Conservation (phyloP, 2,113 vertebrate species). For the Erythrolamprus reginae region DNA sequence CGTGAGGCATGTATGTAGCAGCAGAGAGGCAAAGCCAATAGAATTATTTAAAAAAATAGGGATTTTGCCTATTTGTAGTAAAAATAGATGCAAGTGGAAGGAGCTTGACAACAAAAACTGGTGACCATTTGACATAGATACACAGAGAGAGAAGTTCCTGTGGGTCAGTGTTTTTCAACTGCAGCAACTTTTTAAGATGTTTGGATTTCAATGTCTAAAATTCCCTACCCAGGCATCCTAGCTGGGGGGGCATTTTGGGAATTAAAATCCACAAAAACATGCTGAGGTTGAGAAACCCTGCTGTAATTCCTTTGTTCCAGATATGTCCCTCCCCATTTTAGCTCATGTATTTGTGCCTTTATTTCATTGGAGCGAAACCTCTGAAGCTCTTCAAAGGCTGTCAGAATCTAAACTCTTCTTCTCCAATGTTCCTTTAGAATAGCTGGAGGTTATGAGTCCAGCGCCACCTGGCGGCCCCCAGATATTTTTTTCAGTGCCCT, state of each 20-base stretch:
- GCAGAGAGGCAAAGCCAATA: background rate
- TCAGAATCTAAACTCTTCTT: background rate
- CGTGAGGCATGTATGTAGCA: background rate
- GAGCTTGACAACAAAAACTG: background rate
- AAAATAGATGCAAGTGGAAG: background rate
- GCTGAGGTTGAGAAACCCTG: background rate
- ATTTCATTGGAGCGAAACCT: background rate
- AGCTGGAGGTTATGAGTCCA: background rate
- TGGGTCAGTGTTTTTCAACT: background rate
- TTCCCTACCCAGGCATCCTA: background rate
- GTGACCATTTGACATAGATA: background rate
- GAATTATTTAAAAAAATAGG: background rate
- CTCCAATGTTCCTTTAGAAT: background rate
- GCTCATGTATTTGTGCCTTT: slow-evolving; percentile 2
- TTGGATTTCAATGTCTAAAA: background rate
- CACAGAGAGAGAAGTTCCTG: background rate
- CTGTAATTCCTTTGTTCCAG: background rate
- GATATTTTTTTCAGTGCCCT: background rate
- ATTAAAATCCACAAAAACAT: background rate
- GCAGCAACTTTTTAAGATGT: background rate
- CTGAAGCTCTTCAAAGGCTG: background rate
- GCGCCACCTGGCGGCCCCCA: background rate
- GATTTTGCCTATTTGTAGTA: slow-evolving; percentile 11
- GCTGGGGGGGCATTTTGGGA: background rate
- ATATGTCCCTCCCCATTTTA: background rate